phyloP scores from a whole-genome alignment of 2,797 vertebrate genomes.

The Carduelis carduelis region DNA sequence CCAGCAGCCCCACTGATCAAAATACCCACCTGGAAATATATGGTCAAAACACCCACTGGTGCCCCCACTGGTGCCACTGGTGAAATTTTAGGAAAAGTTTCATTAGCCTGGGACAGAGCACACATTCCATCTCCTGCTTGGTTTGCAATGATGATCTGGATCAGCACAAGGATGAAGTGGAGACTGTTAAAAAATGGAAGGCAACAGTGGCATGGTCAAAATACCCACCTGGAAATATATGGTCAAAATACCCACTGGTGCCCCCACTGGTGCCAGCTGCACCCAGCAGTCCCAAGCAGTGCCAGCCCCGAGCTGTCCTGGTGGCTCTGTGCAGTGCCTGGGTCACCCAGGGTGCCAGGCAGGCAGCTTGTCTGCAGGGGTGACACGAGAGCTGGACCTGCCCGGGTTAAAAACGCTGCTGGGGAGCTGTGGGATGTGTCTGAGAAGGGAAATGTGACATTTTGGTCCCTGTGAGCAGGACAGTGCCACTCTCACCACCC shows the following conservation, averaged over 20 bases:
- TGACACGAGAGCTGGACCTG: accelerated
- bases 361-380: neutral
- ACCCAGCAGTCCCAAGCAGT: accelerated
- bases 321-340: neutral
- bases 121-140: neutral
- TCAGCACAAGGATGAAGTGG: neutral
- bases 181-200: neutral
- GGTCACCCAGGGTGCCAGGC: neutral
- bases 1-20: too few species aligned
- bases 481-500: neutral
- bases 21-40: too few species aligned
- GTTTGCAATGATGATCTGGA: neutral
- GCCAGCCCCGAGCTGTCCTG: accelerated
- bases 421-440: accelerated
- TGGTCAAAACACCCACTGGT: too few species aligned
- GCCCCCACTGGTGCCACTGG: too few species aligned
- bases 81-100: neutral
- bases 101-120: neutral
- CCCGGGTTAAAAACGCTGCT: accelerated
- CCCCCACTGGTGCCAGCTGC: neutral
- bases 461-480: neutral
- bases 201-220: neutral
- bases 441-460: neutral
- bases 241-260: too few species aligned
- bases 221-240: neutral